Evolutionary conservation across 2,888 invertebrate genomes (phyloP), one percentile per base, ranked within the genome.

Genomic region (Sepioteuthis lessoniana): DNA sequence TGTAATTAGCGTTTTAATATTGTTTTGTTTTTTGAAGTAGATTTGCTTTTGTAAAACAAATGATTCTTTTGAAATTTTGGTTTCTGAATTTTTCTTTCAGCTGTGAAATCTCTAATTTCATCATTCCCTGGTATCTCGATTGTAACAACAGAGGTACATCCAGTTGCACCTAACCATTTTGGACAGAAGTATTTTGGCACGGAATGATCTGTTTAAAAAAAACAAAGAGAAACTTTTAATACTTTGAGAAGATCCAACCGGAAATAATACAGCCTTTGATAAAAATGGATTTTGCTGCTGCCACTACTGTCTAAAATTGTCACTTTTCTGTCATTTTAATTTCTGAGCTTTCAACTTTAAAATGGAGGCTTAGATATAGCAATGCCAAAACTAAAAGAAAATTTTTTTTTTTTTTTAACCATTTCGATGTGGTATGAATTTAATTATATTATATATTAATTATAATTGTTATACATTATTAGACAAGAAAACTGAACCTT

Each of bases 101-200:
- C 97, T 94, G 96, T 97, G n/a, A 95, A 96, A 90, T 95, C 96
- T 21, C 96, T 97, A 50, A 96, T 96, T 91, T 95, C 95, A 38
- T 95, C 95, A 94, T 97, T 96, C 95, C 97, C 97, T 21, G 96
- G 96, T 16, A 98, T 99, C 98, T 99, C 98, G 97, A 99, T 99
- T 96, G 98, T 99, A 94, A 99, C 99, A 0, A 99, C 99, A 0
- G 99, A 99, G 97, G 98, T 99, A 47, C 98, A 99, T 97, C 98
- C 98, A 0, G 98, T 99, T 5, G 99, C 99, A 21, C 99, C 99
- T 21, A 99, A 99, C 97, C 99, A 99, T 97, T 99, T 99, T 97
- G 99, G 99, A 94, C 98, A 99, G 97, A 99, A 99, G 97, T 99
- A 99, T 97, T 99, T 99, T 97, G 99, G 99, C 95, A 99, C 99